Evolutionary conservation across 2,113 vertebrate species (phyloP), one percentile per base, ranked within the genome.

Genomic region (Nansenia antarctica): DNA sequence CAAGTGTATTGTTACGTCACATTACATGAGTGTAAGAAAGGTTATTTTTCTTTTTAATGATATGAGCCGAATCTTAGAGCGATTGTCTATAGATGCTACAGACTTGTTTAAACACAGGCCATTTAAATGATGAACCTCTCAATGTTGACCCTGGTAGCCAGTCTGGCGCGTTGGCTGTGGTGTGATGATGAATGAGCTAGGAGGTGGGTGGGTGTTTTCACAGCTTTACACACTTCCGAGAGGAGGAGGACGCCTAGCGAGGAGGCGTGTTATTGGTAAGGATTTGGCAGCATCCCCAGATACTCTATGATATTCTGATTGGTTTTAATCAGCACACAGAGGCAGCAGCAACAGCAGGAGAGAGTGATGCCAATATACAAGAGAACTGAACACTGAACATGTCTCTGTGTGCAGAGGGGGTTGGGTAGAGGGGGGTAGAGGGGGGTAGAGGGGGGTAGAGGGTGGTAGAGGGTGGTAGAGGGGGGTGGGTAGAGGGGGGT

Each of bases 221-320:
- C 30, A 22, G 12, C 18, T 9, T 18, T 29, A 12, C 54, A 15
- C 30, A 27, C 54, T 12, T 24, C 52, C 3, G 12, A 5, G 29
- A 32, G 29, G 11, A 31, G 6, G 55, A 59, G 9, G 55, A 32
- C 9, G 6, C 5, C 20, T n/a, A 26, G 47, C 42, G 60, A 26
- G 65, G 20, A 9, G 45, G 60, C 34, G 29, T 31, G 57, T 39
- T 82, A 77, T 73, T 73, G 68, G 73, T 79, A 55, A 70, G 74
- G 76, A 77, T 87, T 85, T 86, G 86, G 81, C 77, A 5, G 34
- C 30, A 15, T 49, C 52, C 47, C 67, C 77, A 62, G 57, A 62
- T n/a, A n/a, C n/a, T n/a, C 81, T 84, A 72, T 82, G 82, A 86
- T 86, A 83, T 88, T 88, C 4, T 61, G 65, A 82, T 73, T 70